Conservation (phyloP, 1,140 invertebrate genomes). For the Anoplophora glabripennis region DNA sequence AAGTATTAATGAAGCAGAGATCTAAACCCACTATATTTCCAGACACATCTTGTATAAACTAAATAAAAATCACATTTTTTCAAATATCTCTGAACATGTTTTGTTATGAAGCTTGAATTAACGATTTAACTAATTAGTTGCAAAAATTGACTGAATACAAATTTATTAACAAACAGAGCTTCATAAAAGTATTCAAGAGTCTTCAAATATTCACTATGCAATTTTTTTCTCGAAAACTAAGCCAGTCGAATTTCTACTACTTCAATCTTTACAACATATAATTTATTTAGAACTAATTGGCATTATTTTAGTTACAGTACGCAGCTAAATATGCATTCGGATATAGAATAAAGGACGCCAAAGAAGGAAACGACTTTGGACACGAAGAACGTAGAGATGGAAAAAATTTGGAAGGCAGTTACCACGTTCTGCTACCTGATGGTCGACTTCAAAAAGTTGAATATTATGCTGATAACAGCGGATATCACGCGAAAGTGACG, state of each 20-base stretch:
- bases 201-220: too few relatives aligned
- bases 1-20: too few relatives aligned
- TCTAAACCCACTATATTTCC: too few relatives aligned
- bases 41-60: too few relatives aligned
- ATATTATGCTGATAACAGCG: slow-evolving; percentile 71
- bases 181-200: too few relatives aligned
- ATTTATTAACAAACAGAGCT: too few relatives aligned
- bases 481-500: slow-evolving; percentile 73
- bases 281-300: background rate
- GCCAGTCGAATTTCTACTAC: background rate
- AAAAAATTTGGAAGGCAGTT: slow-evolving; percentile 65
- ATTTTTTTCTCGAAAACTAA: too few relatives aligned
- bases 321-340: slow-evolving; percentile 73
- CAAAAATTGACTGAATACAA: too few relatives aligned
- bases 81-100: too few relatives aligned
- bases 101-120: too few relatives aligned
- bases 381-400: slow-evolving; percentile 66
- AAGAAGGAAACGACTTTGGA: slow-evolving; percentile 69
- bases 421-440: slow-evolving; percentile 76
- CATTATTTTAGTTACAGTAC: slow-evolving; percentile 59
- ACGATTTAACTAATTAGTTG: too few relatives aligned
- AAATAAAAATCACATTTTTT: too few relatives aligned
- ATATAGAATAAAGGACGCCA: slow-evolving; percentile 66
- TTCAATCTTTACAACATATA: background rate
- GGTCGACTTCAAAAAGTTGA: slow-evolving; percentile 72